phyloP scores from a whole-genome alignment of 2,888 invertebrate species.

The Ischnura elegans region DNA sequence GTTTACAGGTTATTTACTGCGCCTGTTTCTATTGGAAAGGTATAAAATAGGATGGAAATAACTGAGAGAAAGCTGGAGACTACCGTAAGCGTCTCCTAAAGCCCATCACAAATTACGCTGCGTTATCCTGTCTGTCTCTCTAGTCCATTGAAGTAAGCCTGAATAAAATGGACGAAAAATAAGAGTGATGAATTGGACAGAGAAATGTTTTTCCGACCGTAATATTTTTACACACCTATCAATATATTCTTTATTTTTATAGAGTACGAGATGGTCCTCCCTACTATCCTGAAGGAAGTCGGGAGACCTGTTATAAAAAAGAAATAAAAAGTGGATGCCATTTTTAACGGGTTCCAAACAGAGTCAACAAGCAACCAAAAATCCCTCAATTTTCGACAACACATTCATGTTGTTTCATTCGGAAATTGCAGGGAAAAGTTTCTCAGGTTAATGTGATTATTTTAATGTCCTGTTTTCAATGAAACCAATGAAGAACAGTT shows the following conservation, averaged over 20 bases:
- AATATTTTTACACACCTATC: slow-evolving; percentile 20
- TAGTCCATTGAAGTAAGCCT: background rate
- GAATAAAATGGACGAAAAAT: slow-evolving; percentile 54
- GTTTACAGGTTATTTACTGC: too few species aligned
- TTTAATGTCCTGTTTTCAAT: background rate
- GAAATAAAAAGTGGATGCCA: background rate
- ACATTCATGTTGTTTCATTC: background rate
- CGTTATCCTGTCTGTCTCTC: background rate
- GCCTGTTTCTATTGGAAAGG: background rate
- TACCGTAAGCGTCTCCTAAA: too few species aligned
- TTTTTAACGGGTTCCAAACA: background rate
- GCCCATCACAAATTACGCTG: background rate
- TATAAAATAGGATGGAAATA: background rate
- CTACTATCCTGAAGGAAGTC: background rate
- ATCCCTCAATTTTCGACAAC: background rate
- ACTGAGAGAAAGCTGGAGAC: background rate
- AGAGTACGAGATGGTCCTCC: background rate
- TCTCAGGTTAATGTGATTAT: background rate
- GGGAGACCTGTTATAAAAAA: background rate
- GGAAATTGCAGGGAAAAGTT: background rate
- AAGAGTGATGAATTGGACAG: slow-evolving; percentile 57
- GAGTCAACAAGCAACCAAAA: slow-evolving; percentile 61
- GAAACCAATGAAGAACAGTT: background rate
- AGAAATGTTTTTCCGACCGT: slow-evolving; percentile 29
- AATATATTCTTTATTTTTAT: background rate